Evolutionary conservation across 2,888 invertebrate species (phyloP).

Genomic region (Nasonovia ribisnigri): DNA sequence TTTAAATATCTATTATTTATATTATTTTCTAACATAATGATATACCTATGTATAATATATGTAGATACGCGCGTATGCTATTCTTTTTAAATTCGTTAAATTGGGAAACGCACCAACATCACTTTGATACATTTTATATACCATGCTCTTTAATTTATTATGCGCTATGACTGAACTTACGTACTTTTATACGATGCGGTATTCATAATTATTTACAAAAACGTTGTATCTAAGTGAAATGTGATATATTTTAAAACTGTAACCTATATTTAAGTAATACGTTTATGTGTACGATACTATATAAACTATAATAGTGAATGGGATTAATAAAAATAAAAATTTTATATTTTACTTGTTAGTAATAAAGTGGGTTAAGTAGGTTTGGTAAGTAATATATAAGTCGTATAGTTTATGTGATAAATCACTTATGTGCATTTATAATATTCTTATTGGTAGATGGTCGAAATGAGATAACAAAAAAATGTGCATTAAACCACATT

Average conservation of each 20-base stretch:
- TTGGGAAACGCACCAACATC: background rate
- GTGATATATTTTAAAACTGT: background rate
- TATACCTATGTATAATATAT: background rate
- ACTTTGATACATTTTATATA: background rate
- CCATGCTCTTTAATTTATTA: background rate
- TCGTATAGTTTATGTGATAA: background rate
- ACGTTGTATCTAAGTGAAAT: background rate
- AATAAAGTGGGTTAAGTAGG: background rate
- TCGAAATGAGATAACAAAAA: background rate
- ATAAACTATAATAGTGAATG: background rate
- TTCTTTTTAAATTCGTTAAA: background rate
- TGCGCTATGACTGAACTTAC: background rate
- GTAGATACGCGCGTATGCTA: background rate
- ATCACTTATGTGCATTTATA: background rate
- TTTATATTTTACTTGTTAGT: background rate
- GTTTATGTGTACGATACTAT: background rate
- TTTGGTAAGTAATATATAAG: background rate
- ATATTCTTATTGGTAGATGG: background rate
- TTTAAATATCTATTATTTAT: background rate
- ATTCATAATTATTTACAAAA: background rate
- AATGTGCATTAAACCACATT: background rate
- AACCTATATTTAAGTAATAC: background rate
- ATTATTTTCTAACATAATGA: background rate
- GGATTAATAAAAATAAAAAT: background rate
- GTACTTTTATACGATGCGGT: background rate